A percentile compares a stretch with the other conserved stretches of the same genome.
Conservation (phyloP, 2,888 invertebrate genomes). For the Thyatira batis region DNA sequence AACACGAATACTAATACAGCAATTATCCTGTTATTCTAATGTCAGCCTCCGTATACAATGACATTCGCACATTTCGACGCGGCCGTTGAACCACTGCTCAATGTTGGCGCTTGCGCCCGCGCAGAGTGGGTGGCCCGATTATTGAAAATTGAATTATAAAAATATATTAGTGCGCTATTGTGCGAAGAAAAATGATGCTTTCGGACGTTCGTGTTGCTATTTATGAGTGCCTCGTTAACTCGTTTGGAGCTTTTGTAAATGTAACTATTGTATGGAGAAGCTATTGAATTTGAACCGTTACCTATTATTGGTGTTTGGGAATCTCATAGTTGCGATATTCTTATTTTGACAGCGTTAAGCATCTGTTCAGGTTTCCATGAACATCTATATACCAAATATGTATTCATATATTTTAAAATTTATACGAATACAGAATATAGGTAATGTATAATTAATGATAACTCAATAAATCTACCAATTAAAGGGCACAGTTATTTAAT, state of each 20-base stretch:
- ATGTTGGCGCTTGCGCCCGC: slow-evolving; percentile 13
- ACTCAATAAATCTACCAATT: neutral
- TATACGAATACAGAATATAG: neutral
- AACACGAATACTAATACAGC: slow-evolving; percentile 7
- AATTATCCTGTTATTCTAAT: slow-evolving; percentile 50
- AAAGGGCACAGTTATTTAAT: neutral
- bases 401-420: neutral
- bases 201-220: slow-evolving; percentile 4
- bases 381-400: no score
- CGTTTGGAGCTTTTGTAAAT: slow-evolving; percentile 1
- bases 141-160: slow-evolving; percentile 31
- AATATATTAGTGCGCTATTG: slow-evolving; percentile 10
- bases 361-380: neutral
- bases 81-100: slow-evolving; percentile 49
- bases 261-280: neutral
- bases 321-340: neutral
- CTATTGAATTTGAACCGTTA: neutral
- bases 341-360: neutral
- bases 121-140: slow-evolving; percentile 30
- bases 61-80: slow-evolving; percentile 59
- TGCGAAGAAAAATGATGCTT: neutral
- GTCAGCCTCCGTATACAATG: slow-evolving; percentile 43
- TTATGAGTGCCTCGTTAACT: neutral
- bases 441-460: slow-evolving; percentile 2
- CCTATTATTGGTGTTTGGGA: neutral